Percentiles rank a stretch among this genome's conserved stretches.
phyloP scores from a whole-genome alignment of 2,113 vertebrate species.

The Apteryx mantelli region DNA sequence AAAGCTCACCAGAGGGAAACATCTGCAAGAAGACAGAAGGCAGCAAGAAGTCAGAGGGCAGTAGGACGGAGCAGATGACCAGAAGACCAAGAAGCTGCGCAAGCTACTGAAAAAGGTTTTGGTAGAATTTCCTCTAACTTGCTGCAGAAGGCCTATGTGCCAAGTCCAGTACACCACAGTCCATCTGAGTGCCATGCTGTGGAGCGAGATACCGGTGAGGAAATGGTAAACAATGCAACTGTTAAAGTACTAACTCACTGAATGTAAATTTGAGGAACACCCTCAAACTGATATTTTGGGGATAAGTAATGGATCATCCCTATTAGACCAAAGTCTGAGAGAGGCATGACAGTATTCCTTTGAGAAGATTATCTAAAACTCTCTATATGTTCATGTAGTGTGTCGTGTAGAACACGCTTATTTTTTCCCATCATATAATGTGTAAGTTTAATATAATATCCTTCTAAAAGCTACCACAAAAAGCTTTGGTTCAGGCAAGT shows the following conservation, averaged over 20 bases:
- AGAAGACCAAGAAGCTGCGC: background rate
- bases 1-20: background rate
- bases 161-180: background rate
- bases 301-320: background rate
- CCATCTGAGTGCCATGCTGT: background rate
- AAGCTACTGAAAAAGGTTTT: background rate
- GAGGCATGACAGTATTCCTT: background rate
- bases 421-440: background rate
- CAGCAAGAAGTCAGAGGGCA: background rate
- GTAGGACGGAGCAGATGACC: background rate
- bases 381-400: background rate
- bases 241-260: background rate
- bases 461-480: background rate
- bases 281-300: background rate
- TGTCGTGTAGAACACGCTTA: background rate
- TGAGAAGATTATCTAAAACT: background rate
- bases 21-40: background rate
- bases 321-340: background rate
- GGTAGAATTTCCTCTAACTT: background rate
- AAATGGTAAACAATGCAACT: background rate
- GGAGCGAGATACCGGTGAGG: background rate
- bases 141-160: background rate
- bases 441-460: background rate
- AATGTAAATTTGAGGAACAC: background rate
- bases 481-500: background rate